phyloP scores from a whole-genome alignment of 2,797 vertebrate species.

The Kryptopterus vitreolus region DNA sequence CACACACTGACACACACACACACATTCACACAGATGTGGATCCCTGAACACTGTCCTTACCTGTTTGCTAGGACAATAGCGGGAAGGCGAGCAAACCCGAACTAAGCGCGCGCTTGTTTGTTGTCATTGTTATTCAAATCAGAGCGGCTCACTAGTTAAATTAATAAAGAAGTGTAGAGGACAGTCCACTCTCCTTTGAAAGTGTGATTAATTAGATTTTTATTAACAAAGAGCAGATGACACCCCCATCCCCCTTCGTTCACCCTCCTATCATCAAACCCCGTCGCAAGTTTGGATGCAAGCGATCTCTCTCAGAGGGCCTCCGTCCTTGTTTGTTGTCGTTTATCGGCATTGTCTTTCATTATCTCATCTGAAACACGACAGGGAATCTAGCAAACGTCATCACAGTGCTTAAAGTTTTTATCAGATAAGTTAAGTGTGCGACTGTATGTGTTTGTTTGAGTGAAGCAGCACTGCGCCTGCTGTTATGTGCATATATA shows the following conservation, averaged over 20 bases:
- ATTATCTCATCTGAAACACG: slow-evolving; percentile 64
- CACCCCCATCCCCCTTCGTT: slow-evolving; percentile 33
- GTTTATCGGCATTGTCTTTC: slow-evolving; percentile 67
- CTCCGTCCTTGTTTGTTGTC: slow-evolving; percentile 58
- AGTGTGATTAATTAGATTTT: slow-evolving; percentile 67
- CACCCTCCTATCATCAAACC: slow-evolving; percentile 13
- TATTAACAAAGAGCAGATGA: slow-evolving; percentile 62
- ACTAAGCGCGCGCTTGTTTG: slow-evolving; percentile 41
- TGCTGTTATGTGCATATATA: too few relatives aligned
- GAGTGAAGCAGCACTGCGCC: slow-evolving; percentile 1
- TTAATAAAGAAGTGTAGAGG: slow-evolving; percentile 48
- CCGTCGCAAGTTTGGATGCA: slow-evolving; percentile 44
- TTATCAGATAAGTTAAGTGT: slow-evolving; percentile 12
- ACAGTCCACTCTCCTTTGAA: slow-evolving; percentile 58
- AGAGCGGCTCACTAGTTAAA: slow-evolving; percentile 45
- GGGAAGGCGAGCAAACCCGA: slow-evolving; percentile 30
- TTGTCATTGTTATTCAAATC: slow-evolving; percentile 57
- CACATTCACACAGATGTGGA: slow-evolving; percentile 23
- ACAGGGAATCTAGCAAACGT: slow-evolving; percentile 68
- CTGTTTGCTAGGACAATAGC: slow-evolving; percentile 44
- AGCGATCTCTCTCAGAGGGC: slow-evolving; percentile 59
- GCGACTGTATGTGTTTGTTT: not conserved
- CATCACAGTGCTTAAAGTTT: slow-evolving; percentile 57
- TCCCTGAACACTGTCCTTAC: slow-evolving; percentile 44
- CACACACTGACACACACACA: slow-evolving; percentile 2